Percentiles rank a stretch among this genome's conserved stretches.
These are phyloP conservation scores for Drosophila neocordata DNA, from an alignment of 1,140 invertebrate species.

Conservation along the genomic window DNA sequence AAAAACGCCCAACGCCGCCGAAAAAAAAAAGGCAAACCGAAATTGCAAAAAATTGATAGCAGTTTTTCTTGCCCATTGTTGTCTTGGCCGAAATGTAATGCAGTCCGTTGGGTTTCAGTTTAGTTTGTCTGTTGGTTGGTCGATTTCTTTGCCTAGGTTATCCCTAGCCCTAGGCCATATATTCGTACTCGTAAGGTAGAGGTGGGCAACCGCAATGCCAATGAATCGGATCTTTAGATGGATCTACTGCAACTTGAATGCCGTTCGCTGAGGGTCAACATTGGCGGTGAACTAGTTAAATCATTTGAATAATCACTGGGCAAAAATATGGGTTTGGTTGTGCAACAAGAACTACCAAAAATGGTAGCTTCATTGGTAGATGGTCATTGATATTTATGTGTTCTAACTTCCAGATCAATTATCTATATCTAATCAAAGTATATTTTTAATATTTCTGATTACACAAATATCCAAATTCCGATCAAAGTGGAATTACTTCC, in stretches of 20 bases:
- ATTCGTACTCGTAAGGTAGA: conserved; percentile 11
- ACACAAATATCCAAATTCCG: too few relatives aligned
- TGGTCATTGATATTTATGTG: not conserved
- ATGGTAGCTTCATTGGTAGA: conserved; percentile 1
- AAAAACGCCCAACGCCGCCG: conserved; percentile 78
- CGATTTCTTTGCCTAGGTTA: conserved; percentile 36
- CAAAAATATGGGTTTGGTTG: conserved; percentile 44
- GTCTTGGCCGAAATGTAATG: conserved; percentile 70
- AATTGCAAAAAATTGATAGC: conserved; percentile 39
- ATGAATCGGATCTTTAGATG: conserved; percentile 26
- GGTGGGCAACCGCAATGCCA: conserved; percentile 13
- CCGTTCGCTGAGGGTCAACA: conserved; percentile 43
- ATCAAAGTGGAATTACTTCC: too few relatives aligned
- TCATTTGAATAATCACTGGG: conserved; percentile 55
- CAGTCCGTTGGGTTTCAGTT: conserved; percentile 33
- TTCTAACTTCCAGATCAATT: too few relatives aligned
- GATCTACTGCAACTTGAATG: conserved; percentile 40
- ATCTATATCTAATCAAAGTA: too few relatives aligned
- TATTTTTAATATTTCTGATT: too few relatives aligned
- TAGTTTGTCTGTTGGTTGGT: conserved; percentile 40
- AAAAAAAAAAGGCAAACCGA: conserved; percentile 19
- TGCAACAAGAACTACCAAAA: conserved; percentile 11
- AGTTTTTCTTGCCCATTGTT: conserved; percentile 63
- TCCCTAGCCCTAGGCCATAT: conserved; percentile 21
- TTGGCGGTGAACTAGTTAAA: conserved; percentile 53